Percentiles rank a stretch among this genome's conserved stretches.
phyloP scores from a whole-genome alignment of 2,797 vertebrate genomes.

The Spea hammondii region DNA sequence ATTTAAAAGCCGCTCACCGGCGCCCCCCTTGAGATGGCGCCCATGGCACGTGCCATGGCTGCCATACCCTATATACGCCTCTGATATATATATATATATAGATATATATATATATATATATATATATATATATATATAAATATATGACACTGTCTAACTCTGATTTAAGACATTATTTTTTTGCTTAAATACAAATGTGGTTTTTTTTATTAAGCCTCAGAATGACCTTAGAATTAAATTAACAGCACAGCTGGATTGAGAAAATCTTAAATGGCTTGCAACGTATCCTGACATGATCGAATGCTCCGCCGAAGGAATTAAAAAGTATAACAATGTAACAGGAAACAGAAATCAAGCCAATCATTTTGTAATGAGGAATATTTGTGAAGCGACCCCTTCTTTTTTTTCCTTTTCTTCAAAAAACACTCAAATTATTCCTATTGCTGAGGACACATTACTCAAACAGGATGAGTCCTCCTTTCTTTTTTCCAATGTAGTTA shows the following conservation, averaged over 20 bases:
- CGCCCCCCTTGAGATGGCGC: no score
- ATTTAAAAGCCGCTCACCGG: no score
- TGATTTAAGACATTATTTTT: not conserved
- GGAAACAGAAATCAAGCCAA: conserved; percentile 33
- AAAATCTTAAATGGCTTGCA: conserved; percentile 20
- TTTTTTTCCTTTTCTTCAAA: not conserved
- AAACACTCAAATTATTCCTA: conserved; percentile 18
- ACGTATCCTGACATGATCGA: conserved; percentile 27
- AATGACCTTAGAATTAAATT: conserved; percentile 39
- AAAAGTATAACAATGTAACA: conserved; percentile 28
- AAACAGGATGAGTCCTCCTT: not conserved
- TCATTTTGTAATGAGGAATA: conserved; percentile 23
- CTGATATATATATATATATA: no score
- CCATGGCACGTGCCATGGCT: no score
- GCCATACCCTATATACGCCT: no score
- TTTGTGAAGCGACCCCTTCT: conserved; percentile 6
- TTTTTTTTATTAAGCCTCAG: conserved; percentile 26
- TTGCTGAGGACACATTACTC: not conserved
- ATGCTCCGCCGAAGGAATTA: conserved; percentile 25
- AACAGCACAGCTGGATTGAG: conserved; percentile 28
- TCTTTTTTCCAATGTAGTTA: not conserved
- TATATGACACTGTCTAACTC: not conserved
- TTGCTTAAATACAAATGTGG: not conserved
- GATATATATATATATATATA: no score
- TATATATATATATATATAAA: no score